phyloP scores from a whole-genome alignment of 2,797 vertebrate species.

The Otolemur crassicaudatus region DNA sequence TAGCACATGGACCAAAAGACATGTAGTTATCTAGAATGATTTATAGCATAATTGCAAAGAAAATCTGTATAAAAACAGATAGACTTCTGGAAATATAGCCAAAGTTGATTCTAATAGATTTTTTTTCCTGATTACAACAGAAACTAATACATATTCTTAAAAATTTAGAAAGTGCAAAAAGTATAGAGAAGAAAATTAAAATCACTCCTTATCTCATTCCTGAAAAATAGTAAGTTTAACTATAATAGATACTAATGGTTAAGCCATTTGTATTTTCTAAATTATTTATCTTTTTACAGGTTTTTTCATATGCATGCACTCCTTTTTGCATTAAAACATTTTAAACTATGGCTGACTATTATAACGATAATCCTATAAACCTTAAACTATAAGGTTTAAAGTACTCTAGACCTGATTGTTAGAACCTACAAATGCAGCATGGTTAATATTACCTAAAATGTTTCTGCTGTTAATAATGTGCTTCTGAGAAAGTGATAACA shows the following conservation, averaged over 20 bases:
- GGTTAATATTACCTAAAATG: not conserved
- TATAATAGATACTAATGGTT: not conserved
- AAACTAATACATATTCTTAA: slow-evolving; percentile 1
- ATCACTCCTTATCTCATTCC: not conserved
- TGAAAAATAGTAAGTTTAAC: not conserved
- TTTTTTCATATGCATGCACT: not conserved
- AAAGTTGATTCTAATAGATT: not conserved
- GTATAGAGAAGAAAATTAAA: not conserved
- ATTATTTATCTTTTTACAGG: not conserved
- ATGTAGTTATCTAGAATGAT: not conserved
- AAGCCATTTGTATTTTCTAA: not conserved
- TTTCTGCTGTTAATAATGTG: not conserved
- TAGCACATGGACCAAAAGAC: not conserved
- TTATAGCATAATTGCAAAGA: not conserved
- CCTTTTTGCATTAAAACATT: not conserved
- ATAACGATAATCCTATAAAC: not conserved
- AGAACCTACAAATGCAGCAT: not conserved
- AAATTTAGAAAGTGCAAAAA: not conserved
- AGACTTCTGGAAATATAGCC: not conserved
- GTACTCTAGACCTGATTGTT: not conserved
- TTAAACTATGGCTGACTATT: not conserved
- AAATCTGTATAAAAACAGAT: not conserved
- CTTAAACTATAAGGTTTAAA: not conserved
- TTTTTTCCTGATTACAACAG: not conserved
- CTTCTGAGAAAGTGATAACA: not conserved